Evolutionary conservation across 2,888 invertebrate species (phyloP), one percentile per base, ranked within the genome.

Genomic region (Hyalella azteca): DNA sequence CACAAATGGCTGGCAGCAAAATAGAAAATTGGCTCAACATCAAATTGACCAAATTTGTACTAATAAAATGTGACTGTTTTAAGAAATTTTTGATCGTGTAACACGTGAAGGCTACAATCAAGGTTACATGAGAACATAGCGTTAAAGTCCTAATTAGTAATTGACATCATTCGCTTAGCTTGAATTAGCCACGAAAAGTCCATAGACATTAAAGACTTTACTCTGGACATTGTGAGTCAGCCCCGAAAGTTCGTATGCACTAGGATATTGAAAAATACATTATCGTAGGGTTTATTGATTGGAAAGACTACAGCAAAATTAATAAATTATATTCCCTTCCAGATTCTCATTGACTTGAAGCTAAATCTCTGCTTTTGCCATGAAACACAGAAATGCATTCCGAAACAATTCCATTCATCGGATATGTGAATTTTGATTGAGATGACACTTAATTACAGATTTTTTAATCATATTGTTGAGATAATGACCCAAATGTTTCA

Each of bases 221-320:
- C n/a, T 22, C 15, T 49, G 15, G 19, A 15, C 3, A 15, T 49
- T 49, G 15, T 15, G 19, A 49, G 3, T 49, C 4, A 49, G 49
- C n/a, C 15, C n/a, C 19, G 49, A 49, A 22, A 4, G 49, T 49
- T 9, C 49, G 15, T 49, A 49, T 49, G 49, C n/a, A n/a, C 3
- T 49, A 49, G 3, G 19, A 49, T 4, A 49, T 9, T 9, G n/a
- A 4, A 9, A 4, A 49, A 54, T 22, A 26, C 3, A 2, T 54
- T 54, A 26, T 54, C 26, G 13, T 26, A 66, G 66, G n/a, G n/a
- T 66, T 66, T 66, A 66, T 66, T 66, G 66, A 39, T 29, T 66
- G 66, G 29, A 66, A 29, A 66, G 36, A 66, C 66, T 66, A 66
- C 66, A 66, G 66, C 66, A 66, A 66, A 66, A 22, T 22, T 36